Evolutionary conservation across 2,797 vertebrate species (phyloP).

Genomic region (Miichthys miiuy): DNA sequence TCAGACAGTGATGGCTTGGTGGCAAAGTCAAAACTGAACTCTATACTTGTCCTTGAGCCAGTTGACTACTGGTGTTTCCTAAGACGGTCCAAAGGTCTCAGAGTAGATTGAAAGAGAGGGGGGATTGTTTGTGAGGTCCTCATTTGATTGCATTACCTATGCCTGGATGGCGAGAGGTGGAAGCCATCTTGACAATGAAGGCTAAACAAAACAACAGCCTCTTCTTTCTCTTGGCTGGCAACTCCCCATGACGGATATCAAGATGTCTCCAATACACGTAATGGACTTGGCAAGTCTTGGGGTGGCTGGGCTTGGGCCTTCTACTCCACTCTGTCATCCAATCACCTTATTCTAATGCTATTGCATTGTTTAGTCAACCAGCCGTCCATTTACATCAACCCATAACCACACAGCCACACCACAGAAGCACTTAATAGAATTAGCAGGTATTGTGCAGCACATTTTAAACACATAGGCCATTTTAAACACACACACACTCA

Average conservation of each 20-base stretch:
- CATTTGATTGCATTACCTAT: constrained; percentile 81
- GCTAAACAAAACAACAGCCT: constrained; percentile 69
- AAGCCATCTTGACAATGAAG: constrained; percentile 79
- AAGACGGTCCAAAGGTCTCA: constrained; percentile 48
- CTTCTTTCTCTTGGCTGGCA: constrained; percentile 62
- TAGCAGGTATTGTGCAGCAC: constrained; percentile 86
- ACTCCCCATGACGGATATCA: constrained; percentile 72
- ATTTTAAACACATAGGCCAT: constrained; percentile 83
- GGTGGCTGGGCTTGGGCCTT: constrained; percentile 71
- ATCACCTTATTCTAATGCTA: constrained; percentile 88
- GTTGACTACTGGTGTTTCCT: constrained; percentile 40
- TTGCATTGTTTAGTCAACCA: constrained; percentile 86
- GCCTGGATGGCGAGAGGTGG: constrained; percentile 68
- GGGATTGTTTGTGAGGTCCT: constrained; percentile 51
- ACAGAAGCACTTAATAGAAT: constrained; percentile 87
- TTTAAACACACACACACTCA: constrained; percentile 69
- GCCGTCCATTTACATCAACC: constrained; percentile 86
- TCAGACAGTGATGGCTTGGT: constrained; percentile 25
- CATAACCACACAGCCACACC: constrained; percentile 74
- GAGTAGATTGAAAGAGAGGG: constrained; percentile 60
- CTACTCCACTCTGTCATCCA: constrained; percentile 82
- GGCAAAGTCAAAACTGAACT: constrained; percentile 44
- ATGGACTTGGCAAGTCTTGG: constrained; percentile 85
- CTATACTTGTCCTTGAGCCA: constrained; percentile 58
- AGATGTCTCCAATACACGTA: constrained; percentile 85